Evolutionary conservation across 23 tunicate genomes (phyloP).

Genomic region (Halocynthia aurantium): DNA sequence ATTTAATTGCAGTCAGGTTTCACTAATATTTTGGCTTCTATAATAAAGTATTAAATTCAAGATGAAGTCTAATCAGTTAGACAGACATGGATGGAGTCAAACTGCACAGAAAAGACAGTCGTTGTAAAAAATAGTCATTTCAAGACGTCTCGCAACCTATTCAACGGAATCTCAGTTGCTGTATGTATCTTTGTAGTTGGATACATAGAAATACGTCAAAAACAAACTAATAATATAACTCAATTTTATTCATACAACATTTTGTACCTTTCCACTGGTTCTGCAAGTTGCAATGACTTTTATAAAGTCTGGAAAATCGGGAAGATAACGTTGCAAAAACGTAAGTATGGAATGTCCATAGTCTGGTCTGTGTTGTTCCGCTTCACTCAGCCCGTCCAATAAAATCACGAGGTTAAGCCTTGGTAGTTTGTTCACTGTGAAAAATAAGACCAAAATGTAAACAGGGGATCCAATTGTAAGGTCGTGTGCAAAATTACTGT

Average conservation of each 20-base stretch:
- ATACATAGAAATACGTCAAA: too few species aligned
- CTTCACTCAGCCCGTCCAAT: constrained; percentile 81
- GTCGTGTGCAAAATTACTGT: not conserved
- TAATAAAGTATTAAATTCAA: too few species aligned
- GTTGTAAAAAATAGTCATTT: not conserved
- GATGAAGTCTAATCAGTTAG: too few species aligned
- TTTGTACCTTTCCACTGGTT: constrained; percentile 28
- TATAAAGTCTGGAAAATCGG: constrained; percentile 68
- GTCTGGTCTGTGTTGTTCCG: constrained; percentile 86
- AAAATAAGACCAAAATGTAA: not conserved
- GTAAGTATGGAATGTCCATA: constrained; percentile 79
- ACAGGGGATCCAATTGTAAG: too few species aligned
- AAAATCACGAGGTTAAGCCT: constrained; percentile 56
- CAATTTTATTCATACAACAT: not conserved
- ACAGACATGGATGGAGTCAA: constrained; percentile 18
- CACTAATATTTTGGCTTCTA: too few species aligned
- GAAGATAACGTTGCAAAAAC: constrained; percentile 57
- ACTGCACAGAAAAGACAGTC: constrained; percentile 25
- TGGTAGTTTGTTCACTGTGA: constrained; percentile 61
- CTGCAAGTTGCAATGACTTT: constrained; percentile 82
- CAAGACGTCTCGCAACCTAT: too few species aligned
- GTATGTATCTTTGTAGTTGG: too few species aligned
- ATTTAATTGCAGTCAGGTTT: too few species aligned
- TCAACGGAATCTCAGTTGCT: too few species aligned
- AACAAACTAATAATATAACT: too few species aligned